These are phyloP conservation scores for Platichthys flesus DNA, from an alignment of 2,113 vertebrate species.

Conservation along the genomic window DNA sequence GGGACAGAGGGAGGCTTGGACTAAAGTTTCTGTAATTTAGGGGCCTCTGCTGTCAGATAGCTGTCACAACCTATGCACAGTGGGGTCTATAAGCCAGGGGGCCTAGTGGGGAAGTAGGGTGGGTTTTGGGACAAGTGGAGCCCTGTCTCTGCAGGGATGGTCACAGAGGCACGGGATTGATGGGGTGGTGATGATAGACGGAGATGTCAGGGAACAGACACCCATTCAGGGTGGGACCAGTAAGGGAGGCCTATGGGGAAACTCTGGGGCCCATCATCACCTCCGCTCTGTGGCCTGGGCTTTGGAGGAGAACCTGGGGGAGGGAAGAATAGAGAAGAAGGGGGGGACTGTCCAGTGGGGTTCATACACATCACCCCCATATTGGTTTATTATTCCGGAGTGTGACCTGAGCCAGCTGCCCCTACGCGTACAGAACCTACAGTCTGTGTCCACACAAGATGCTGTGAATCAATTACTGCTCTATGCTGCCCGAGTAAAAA, in stretches of 20 bases:
- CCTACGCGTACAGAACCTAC: conserved; percentile 43
- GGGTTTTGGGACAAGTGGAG: conserved; percentile 74
- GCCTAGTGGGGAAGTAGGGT: conserved; percentile 33
- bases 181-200: conserved; percentile 83
- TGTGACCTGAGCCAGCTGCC: conserved; percentile 52
- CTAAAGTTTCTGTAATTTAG: conserved; percentile 57
- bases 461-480: conserved; percentile 55
- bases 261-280: conserved; percentile 69
- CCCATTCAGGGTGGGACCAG: conserved; percentile 77
- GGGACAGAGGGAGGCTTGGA: conserved; percentile 25
- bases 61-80: conserved; percentile 60
- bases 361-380: conserved; percentile 52
- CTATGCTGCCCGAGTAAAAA: conserved; percentile 45
- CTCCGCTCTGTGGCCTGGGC: conserved; percentile 42
- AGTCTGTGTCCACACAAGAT: conserved; percentile 39
- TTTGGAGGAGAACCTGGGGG: conserved; percentile 37
- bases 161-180: conserved; percentile 73
- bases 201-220: conserved; percentile 80
- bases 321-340: conserved; percentile 33
- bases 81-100: conserved; percentile 30
- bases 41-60: conserved; percentile 65
- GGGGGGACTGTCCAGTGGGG: conserved; percentile 32
- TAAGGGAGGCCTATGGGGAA: conserved; percentile 67
- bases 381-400: conserved; percentile 67
- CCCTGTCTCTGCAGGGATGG: conserved; percentile 76